A percentile compares a stretch with the other conserved stretches of the same genome.
These are phyloP conservation scores for Diuraphis noxia DNA, from an alignment of 1,140 invertebrate species.

Conservation along the genomic window DNA sequence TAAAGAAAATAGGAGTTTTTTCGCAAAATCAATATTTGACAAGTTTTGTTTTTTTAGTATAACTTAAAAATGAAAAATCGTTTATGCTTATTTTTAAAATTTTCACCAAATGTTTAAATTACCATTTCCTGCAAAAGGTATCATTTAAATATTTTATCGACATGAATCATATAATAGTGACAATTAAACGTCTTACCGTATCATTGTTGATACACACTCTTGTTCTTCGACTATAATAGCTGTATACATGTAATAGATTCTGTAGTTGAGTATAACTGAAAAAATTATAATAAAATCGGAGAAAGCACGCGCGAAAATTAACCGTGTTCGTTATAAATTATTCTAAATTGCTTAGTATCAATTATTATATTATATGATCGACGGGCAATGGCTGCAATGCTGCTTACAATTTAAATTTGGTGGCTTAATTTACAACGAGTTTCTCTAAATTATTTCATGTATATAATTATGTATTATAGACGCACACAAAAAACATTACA, in stretches of 20 bases:
- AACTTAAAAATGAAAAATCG: too few relatives aligned
- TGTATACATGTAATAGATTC: too few relatives aligned
- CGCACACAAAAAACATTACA: neutral
- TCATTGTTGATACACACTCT: neutral
- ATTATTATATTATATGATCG: neutral
- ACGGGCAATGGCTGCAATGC: neutral
- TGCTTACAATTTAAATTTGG: neutral
- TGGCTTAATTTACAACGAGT: neutral
- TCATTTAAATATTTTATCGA: neutral
- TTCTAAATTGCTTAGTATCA: neutral
- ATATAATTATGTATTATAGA: neutral
- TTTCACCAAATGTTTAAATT: too few relatives aligned
- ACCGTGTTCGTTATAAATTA: neutral
- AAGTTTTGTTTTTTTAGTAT: too few relatives aligned
- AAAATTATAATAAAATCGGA: neutral
- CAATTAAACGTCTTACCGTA: neutral
- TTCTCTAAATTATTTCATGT: neutral
- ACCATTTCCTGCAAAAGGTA: too few relatives aligned
- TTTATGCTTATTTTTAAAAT: too few relatives aligned
- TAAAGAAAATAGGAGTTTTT: too few relatives aligned
- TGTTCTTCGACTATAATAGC: neutral
- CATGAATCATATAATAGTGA: neutral
- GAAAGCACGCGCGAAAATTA: neutral
- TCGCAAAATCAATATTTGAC: too few relatives aligned
- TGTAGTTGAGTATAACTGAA: too few relatives aligned